Percentiles rank a stretch among this genome's conserved stretches.
Conservation (phyloP, 2,888 invertebrate species). For the Eustalomyia histrio region DNA sequence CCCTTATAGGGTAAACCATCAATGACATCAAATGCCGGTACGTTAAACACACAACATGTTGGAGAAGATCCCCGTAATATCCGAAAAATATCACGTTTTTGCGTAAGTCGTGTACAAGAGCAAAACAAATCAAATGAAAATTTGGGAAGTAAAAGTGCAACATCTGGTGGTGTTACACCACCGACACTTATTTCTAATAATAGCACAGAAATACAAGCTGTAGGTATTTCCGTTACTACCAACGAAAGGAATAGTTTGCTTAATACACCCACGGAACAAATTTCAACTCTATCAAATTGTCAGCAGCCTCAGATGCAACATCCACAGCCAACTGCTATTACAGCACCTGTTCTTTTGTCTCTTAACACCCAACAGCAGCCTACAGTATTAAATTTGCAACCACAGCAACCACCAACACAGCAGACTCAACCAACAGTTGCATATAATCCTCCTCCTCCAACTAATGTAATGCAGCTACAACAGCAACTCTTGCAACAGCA, state of each 20-base stretch:
- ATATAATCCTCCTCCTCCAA: conserved; percentile 61
- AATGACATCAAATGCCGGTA: not conserved
- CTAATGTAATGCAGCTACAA: conserved; percentile 38
- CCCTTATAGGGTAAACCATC: too few relatives aligned
- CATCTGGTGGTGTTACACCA: conserved; percentile 58
- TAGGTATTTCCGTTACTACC: conserved; percentile 22
- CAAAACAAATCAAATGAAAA: conserved; percentile 65
- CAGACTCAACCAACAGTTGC: conserved; percentile 54
- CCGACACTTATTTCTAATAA: not conserved
- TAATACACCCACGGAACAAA: conserved; percentile 73
- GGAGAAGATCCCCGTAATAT: conserved; percentile 69
- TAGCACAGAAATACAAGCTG: conserved; percentile 47
- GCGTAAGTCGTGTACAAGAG: conserved; percentile 75
- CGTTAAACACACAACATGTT: conserved; percentile 57
- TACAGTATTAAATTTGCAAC: conserved; percentile 53
- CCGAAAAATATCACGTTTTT: conserved; percentile 74
- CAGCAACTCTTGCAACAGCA: conserved; percentile 51
- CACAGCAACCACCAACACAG: conserved; percentile 11
- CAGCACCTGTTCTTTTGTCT: conserved; percentile 1
- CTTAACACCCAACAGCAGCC: conserved; percentile 25
- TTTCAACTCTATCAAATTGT: conserved; percentile 27
- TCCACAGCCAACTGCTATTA: conserved; percentile 4
- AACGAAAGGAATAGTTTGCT: conserved; percentile 68
- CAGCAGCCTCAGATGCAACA: conserved; percentile 23
- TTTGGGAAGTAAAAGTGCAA: conserved; percentile 5